Base-by-base conservation (phyloP, 2,888 invertebrate genomes). In the Oeneis ivallda region DNA sequence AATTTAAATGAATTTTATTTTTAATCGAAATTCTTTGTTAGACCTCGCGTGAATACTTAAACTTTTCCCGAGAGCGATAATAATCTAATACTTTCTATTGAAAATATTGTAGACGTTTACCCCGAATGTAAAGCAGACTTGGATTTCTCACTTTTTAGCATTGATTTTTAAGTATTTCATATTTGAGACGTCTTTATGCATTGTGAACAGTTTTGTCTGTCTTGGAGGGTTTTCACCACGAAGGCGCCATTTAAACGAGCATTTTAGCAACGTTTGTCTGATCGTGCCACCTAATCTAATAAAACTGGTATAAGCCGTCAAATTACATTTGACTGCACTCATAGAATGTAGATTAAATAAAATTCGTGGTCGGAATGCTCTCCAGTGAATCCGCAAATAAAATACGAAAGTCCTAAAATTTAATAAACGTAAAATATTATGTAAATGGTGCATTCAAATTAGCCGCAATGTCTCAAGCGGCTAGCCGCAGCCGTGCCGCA, bases 1-100 rank as follows among this genome's bases (percentile, higher is more conserved):
- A 41, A 41, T 26, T 11, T 41, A 19, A 56, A 56, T 41, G 17
- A 19, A 17, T 39, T 56, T 56, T 41, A 56, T 41, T 56, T 56
- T 56, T 56, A 56, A 56, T 56, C 41, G 17, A 41, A 56, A 39
- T 39, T 41, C 39, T 56, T 56, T 56, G 7, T 41, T 39, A 7
- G 13, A 41, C 17, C 13, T 56, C 19, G 19, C 13, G 39, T 15
- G 37, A 54, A 37, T 39, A 15, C 17, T 39, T 54, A 17, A 54
- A 54, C 5, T 17, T 17, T 26, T 13, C 13, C 19, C 19, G 19
- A 26, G 49, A 50, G 10, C 19, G 26, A 26, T 50, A 26, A 26
- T 26, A 50, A 26, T 50, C 19, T 11, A 50, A 19, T 49, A 26
- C 26, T 26, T 26, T 26, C 26, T 49, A 19, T 49, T 49, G 10